Evolutionary conservation across 2,113 vertebrate species (phyloP), one percentile per base, ranked within the genome.

Genomic region (Cephalopholis sonnerati): DNA sequence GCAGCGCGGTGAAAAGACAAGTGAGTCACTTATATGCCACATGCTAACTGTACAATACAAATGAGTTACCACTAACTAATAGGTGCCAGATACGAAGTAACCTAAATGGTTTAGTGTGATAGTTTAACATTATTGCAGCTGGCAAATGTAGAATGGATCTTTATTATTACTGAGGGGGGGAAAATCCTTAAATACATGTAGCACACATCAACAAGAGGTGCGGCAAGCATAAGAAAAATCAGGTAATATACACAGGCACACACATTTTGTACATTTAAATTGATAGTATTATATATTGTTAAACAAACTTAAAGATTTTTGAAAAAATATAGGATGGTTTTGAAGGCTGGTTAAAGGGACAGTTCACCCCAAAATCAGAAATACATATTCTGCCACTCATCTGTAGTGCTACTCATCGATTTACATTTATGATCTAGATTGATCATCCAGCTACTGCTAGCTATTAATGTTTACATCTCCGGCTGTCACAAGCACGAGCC

Each of bases 1-100:
- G 50, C 48, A 24, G 36, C 24, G 85, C 13, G 73, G 82, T 77
- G 71, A 79, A 25, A 82, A 74, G 72, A 79, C 11, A 48, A 44
- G 77, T 83, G 87, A 87, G 82, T 88, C 75, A 70, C 50, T 82
- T 63, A 24, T 67, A 61, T 27, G 58, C 67, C 80, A 77, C 86
- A 82, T 67, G 66, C 48, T 63, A 74, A 84, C 20, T 70, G 63
- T 74, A 65, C 70, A 83, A 78, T 27, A 84, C 72, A 88, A 77
- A 90, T 53, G 69, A 74, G 73, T 77, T 72, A 80, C 87, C 73
- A 7, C 82, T 32, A 59, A 81, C 63, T 87, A 82, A 86, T 61
- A 66, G 62, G 44, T 64, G 51, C 81, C 85, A 81, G 83, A 86
- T 64, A 59, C 51, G 8, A 69, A 55, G 62, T 17, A 20, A 79